Conservation (phyloP, 2,797 vertebrate genomes). For the Etheostoma nigrum region DNA sequence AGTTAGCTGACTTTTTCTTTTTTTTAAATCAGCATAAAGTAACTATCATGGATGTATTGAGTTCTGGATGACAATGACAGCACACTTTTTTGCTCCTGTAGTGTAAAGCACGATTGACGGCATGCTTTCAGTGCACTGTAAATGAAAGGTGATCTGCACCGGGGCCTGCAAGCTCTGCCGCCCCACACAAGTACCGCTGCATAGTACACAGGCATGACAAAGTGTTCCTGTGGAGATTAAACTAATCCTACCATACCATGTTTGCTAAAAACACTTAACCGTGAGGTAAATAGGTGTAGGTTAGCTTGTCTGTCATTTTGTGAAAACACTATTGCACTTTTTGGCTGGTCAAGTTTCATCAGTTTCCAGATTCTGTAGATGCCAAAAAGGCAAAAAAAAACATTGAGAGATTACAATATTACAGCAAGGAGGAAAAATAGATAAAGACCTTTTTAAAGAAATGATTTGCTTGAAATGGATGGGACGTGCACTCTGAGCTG, state of each 20-base stretch:
- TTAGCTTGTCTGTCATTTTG: conserved; percentile 66
- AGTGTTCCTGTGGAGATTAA: conserved; percentile 63
- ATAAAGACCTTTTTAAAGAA: conserved; percentile 34
- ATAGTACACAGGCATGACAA: conserved; percentile 80
- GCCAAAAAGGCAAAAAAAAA: conserved; percentile 39
- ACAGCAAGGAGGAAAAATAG: conserved; percentile 55
- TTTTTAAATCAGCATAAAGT: conserved; percentile 21
- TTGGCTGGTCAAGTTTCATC: conserved; percentile 77
- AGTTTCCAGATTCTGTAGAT: conserved; percentile 64
- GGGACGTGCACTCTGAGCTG: conserved; percentile 8
- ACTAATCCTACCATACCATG: conserved; percentile 47
- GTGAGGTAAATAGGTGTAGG: conserved; percentile 79
- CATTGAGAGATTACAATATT: conserved; percentile 48
- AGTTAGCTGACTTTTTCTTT: conserved; percentile 28
- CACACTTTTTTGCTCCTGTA: conserved; percentile 50
- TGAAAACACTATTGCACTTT: conserved; percentile 83
- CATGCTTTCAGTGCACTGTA: conserved; percentile 43
- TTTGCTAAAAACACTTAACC: conserved; percentile 61
- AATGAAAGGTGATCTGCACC: conserved; percentile 48
- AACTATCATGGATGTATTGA: conserved; percentile 3
- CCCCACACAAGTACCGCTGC: conserved; percentile 72
- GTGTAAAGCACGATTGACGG: conserved; percentile 22
- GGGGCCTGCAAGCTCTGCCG: conserved; percentile 50
- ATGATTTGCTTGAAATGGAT: conserved; percentile 31
- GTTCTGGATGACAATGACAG: conserved; percentile 35